These are phyloP conservation scores for Hestina assimilis DNA, from an alignment of 1,140 invertebrate genomes.

Conservation along the genomic window DNA sequence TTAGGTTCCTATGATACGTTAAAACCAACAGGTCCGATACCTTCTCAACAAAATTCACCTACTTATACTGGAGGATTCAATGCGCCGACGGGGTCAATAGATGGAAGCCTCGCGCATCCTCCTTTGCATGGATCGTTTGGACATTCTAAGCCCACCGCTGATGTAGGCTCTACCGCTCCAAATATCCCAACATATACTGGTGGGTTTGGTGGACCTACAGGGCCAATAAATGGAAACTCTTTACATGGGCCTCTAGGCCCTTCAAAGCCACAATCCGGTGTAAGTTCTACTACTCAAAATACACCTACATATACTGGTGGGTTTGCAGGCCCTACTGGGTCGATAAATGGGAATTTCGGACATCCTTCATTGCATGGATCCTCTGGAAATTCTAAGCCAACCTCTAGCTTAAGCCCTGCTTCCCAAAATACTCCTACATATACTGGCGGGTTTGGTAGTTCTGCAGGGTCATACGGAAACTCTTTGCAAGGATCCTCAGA, in stretches of 20 bases:
- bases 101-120: too few species aligned
- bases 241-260: not conserved
- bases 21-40: too few species aligned
- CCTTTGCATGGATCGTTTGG: too few species aligned
- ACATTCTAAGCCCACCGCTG: not conserved
- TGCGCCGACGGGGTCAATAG: too few species aligned
- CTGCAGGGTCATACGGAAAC: conserved; percentile 15
- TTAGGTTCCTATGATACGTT: too few species aligned
- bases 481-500: not conserved
- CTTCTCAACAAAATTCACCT: too few species aligned
- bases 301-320: not conserved
- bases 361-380: not conserved
- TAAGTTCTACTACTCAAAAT: not conserved
- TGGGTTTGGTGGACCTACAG: conserved; percentile 31
- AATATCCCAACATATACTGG: conserved; percentile 22
- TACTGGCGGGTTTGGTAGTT: conserved; percentile 30
- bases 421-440: conserved; percentile 11
- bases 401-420: not conserved
- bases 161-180: not conserved
- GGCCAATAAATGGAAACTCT: conserved; percentile 3
- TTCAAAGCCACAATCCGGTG: not conserved
- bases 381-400: not conserved
- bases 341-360: not conserved
- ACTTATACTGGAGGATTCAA: too few species aligned
- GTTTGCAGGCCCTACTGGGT: not conserved